phyloP scores from a whole-genome alignment of 1,140 invertebrate species.

The Condylostylus longicornis region DNA sequence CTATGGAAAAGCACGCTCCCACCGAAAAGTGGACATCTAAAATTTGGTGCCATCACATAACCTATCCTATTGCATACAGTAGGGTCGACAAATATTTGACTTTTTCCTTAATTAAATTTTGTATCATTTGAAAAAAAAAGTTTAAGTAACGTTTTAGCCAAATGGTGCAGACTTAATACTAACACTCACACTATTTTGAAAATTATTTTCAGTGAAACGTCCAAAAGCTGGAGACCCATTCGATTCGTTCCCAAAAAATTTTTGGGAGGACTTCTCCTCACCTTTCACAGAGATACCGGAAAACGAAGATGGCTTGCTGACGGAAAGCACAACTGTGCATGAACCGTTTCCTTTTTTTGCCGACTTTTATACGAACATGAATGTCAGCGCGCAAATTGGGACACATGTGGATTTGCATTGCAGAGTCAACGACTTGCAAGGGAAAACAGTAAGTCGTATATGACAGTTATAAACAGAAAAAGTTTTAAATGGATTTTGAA shows the following conservation, averaged over 20 bases:
- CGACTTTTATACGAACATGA: conserved; percentile 39
- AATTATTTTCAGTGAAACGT: conserved; percentile 25
- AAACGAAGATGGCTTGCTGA: conserved; percentile 27
- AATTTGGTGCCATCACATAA: too few species aligned
- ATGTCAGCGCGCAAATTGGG: conserved; percentile 51
- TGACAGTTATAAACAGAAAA: background rate
- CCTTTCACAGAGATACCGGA: conserved; percentile 39
- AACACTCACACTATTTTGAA: too few species aligned
- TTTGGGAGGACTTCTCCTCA: conserved; percentile 44
- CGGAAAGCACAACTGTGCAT: conserved; percentile 36
- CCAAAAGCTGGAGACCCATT: conserved; percentile 30
- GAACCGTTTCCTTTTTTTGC: conserved; percentile 48
- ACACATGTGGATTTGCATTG: conserved; percentile 51
- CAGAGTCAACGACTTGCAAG: conserved; percentile 52
- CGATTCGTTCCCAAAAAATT: conserved; percentile 36
- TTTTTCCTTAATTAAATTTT: too few species aligned
- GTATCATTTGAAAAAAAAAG: too few species aligned
- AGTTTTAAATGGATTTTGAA: background rate
- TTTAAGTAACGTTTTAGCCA: too few species aligned
- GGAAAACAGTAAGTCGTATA: conserved; percentile 56
- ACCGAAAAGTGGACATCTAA: too few species aligned
- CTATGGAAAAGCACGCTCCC: too few species aligned
- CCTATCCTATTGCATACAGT: too few species aligned
- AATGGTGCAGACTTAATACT: too few species aligned
- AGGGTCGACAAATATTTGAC: too few species aligned